These are phyloP conservation scores for Sinonovacula constricta DNA, from an alignment of 1,140 invertebrate species.

Conservation along the genomic window DNA sequence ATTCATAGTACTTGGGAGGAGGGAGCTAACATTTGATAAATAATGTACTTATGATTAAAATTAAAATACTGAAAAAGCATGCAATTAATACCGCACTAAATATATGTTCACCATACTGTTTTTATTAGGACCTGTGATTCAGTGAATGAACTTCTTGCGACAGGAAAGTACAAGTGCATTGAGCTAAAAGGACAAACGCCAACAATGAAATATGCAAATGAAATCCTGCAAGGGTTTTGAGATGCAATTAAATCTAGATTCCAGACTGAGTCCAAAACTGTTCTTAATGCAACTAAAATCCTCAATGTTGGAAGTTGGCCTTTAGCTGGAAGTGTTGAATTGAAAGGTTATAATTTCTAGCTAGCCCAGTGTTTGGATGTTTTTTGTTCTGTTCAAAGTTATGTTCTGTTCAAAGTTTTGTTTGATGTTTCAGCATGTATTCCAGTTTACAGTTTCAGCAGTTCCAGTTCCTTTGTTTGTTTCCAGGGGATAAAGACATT, in stretches of 20 bases:
- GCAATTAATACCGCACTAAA: no score
- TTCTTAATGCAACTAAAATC: constrained; percentile 1
- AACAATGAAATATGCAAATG: constrained; percentile 4
- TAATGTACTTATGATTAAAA: neutral
- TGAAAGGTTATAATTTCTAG: no score
- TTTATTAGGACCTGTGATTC: neutral
- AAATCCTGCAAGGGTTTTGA: neutral
- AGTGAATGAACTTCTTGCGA: neutral
- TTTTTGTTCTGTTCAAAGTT: no score
- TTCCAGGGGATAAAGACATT: no score
- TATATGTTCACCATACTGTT: no score
- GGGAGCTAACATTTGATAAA: neutral
- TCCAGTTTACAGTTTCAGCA: no score
- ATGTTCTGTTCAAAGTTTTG: no score
- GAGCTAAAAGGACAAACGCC: neutral
- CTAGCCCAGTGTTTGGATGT: no score
- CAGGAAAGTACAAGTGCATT: neutral
- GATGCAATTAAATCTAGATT: neutral
- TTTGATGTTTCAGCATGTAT: no score
- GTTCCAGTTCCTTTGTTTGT: no score
- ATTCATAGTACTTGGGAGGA: neutral
- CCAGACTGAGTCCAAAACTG: neutral
- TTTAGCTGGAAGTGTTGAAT: neutral
- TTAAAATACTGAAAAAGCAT: no score
- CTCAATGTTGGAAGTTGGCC: neutral